Evolutionary conservation across 2,888 invertebrate genomes (phyloP), one percentile per base, ranked within the genome.

Genomic region (Fabriciana adippe): DNA sequence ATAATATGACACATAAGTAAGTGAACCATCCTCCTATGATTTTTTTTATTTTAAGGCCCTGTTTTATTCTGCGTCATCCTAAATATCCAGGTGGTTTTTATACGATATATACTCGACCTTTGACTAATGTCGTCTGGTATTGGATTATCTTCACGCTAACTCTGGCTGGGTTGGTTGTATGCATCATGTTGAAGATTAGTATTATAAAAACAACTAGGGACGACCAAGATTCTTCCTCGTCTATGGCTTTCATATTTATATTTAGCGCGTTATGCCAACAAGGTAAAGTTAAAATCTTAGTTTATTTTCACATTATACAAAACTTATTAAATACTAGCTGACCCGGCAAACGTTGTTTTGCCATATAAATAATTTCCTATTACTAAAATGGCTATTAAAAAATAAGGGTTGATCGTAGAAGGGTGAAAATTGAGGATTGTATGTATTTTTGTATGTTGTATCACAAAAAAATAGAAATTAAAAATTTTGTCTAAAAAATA

Each of bases 41-140:
- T 8, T 41, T 26, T 41, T 41, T 41, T 50, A 21, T 60, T 53
- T 62, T 35, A 35, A 95, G 95, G 69, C 94, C 94, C 2, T 90
- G 93, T 56, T 95, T 96, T 78, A 94, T 96, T 69, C 95, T 96
- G 77, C 94, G 95, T 0, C 95, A 95, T 79, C 96, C 96, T 0
- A 94, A 94, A 73, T 91, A 92, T 53, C 90, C 93, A 0, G 91
- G 93, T 54, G 93, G 93, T 26, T 93, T 94, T 75, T 94, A 93
- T 70, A 93, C 94, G 53, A 94, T 95, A 35, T 96, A 95, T 80
- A 88, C 95, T 0, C 93, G 94, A 45, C 96, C 96, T 0, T 90
- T 96, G 55, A 88, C 93, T 8, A 81, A 81, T 48, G 79, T 81
- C 1, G 94, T 95, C 2, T 96, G 94, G 94, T 85, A 93, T 51